Conservation (phyloP, 2,888 invertebrate species). For the Melikaiella ostensackeni region DNA sequence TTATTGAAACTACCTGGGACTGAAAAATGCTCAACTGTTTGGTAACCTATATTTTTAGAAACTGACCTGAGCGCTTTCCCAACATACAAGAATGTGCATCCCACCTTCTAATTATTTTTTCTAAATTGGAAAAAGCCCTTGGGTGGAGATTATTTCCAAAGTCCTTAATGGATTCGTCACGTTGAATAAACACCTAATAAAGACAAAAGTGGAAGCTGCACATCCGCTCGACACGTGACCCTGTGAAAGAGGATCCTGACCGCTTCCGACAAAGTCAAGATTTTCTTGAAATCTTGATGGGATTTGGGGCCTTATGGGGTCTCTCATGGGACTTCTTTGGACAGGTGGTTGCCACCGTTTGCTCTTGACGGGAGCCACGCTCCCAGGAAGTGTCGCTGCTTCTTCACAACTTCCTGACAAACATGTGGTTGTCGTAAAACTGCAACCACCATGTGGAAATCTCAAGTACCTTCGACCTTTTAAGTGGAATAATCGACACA, state of each 20-base stretch:
- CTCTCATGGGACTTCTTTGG: constrained; percentile 57
- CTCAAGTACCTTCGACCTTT: constrained; percentile 3
- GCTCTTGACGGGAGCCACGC: constrained; percentile 62
- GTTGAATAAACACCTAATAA: constrained; percentile 39
- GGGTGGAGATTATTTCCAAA: constrained; percentile 12
- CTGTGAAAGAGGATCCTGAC: constrained; percentile 58
- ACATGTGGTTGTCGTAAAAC: constrained; percentile 64
- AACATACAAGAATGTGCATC: background rate
- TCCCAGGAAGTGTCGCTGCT: constrained; percentile 61
- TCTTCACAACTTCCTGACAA: constrained; percentile 60
- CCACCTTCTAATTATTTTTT: background rate
- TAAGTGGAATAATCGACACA: constrained; percentile 1
- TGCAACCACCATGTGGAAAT: constrained; percentile 59
- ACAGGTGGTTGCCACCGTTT: constrained; percentile 67
- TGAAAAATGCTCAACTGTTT: no score
- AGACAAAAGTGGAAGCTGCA: constrained; percentile 44
- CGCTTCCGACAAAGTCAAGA: constrained; percentile 53
- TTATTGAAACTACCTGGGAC: no score
- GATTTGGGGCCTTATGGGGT: constrained; percentile 37
- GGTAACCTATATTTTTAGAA: background rate
- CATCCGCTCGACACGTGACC: constrained; percentile 59
- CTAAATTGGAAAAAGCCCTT: background rate
- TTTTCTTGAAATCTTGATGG: constrained; percentile 54
- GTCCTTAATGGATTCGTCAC: constrained; percentile 33
- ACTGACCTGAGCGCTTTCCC: background rate